A percentile compares a stretch with the other conserved stretches of the same genome.
Conservation (phyloP, 2,113 vertebrate species). For the Engraulis encrasicolus region DNA sequence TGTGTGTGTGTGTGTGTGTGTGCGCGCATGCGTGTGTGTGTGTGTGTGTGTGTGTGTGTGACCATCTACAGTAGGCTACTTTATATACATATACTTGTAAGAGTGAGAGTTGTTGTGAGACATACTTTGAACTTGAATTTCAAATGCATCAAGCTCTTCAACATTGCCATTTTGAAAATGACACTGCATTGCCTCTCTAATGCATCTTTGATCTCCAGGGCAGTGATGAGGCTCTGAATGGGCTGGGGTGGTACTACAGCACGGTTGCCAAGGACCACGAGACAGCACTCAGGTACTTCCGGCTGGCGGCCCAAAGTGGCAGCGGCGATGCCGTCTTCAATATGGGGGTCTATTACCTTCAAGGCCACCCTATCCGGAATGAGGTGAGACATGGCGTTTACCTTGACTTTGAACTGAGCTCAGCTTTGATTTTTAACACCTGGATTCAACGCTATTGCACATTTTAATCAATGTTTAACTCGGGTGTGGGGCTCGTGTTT, state of each 20-base stretch:
- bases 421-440: too few relatives aligned
- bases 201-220: conserved; percentile 74
- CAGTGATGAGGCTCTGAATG: conserved; percentile 87
- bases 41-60: neutral
- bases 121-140: too few relatives aligned
- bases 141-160: neutral
- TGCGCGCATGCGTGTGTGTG: too few relatives aligned
- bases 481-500: neutral
- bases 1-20: neutral
- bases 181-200: too few relatives aligned
- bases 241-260: conserved; percentile 91
- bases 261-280: conserved; percentile 77
- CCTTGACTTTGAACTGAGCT: too few relatives aligned
- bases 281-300: conserved; percentile 81
- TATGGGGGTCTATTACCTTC: conserved; percentile 83
- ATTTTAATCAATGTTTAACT: too few relatives aligned
- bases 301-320: conserved; percentile 83
- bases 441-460: too few relatives aligned
- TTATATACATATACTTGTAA: neutral
- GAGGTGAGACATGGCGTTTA: conserved; percentile 72
- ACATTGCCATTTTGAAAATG: too few relatives aligned
- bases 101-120: too few relatives aligned
- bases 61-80: too few relatives aligned
- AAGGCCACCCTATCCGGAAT: conserved; percentile 78
- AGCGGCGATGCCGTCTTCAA: conserved; percentile 86